These are phyloP conservation scores for Ennomos quercinarius DNA, from an alignment of 2,888 invertebrate species.

Conservation along the genomic window DNA sequence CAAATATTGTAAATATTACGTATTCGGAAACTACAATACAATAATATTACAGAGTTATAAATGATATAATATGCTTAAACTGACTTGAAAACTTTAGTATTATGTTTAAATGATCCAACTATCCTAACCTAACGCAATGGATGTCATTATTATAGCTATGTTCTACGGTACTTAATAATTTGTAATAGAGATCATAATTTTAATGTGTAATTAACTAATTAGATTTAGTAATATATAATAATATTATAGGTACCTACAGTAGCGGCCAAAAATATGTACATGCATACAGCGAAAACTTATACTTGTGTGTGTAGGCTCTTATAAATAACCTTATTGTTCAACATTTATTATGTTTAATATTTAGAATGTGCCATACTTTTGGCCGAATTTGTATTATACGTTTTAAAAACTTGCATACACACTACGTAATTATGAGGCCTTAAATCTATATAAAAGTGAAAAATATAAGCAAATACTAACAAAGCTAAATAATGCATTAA, in stretches of 20 bases:
- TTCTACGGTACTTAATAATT: neutral
- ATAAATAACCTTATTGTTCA: too few species aligned
- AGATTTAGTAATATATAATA: too few species aligned
- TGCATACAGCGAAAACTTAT: too few species aligned
- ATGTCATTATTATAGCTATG: neutral
- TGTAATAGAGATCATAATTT: conserved; percentile 4
- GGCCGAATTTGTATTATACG: neutral
- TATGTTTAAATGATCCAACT: neutral
- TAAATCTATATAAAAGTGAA: conserved; percentile 7
- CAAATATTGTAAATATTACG: conserved; percentile 7
- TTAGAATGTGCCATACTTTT: neutral
- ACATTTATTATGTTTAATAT: neutral
- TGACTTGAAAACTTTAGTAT: conserved; percentile 1
- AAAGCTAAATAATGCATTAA: neutral
- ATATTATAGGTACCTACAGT: conserved; percentile 1
- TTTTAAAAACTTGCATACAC: neutral
- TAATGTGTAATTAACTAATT: too few species aligned
- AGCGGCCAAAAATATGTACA: neutral
- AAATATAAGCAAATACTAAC: conserved; percentile 20
- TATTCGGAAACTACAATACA: conserved; percentile 1
- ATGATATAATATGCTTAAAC: neutral
- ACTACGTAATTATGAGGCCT: neutral
- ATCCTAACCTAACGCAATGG: neutral
- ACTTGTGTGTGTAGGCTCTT: too few species aligned
- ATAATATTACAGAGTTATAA: neutral